Evolutionary conservation across 92 coral and sea anemone genomes (phyloP).

Genomic region (Umimayanthus chanpuru): DNA sequence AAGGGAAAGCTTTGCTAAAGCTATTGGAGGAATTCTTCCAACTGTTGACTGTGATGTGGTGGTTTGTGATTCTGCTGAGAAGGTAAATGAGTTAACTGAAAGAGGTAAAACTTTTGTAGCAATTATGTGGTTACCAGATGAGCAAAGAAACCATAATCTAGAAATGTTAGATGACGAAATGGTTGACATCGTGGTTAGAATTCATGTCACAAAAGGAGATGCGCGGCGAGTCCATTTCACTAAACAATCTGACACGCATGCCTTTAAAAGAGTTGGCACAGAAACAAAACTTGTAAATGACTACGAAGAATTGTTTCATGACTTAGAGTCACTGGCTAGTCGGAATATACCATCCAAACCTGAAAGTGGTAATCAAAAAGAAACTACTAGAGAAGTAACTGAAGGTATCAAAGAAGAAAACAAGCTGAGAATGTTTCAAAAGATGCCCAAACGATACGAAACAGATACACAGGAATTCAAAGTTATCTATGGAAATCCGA

Average conservation of each 20-base stretch:
- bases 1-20: conserved; percentile 64
- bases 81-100: conserved; percentile 51
- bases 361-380: conserved; percentile 42
- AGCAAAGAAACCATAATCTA: not conserved
- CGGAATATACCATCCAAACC: conserved; percentile 60
- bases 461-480: conserved; percentile 70
- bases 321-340: conserved; percentile 69
- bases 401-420: conserved; percentile 5
- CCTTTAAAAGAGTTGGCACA: conserved; percentile 69
- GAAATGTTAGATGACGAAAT: conserved; percentile 37
- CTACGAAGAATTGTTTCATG: conserved; percentile 61
- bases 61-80: conserved; percentile 53
- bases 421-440: conserved; percentile 47
- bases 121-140: conserved; percentile 54
- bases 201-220: conserved; percentile 75
- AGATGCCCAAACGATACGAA: conserved; percentile 50
- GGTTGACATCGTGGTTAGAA: conserved; percentile 44
- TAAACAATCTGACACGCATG: conserved; percentile 66
- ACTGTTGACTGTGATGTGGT: conserved; percentile 47
- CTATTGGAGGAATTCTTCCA: conserved; percentile 66
- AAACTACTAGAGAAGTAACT: conserved; percentile 36
- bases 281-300: conserved; percentile 71
- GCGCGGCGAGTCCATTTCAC: conserved; percentile 49
- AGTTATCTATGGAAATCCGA: conserved; percentile 69
- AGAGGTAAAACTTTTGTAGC: conserved; percentile 64